phyloP scores from a whole-genome alignment of 2,888 invertebrate species.

The Drosophila neotestacea region DNA sequence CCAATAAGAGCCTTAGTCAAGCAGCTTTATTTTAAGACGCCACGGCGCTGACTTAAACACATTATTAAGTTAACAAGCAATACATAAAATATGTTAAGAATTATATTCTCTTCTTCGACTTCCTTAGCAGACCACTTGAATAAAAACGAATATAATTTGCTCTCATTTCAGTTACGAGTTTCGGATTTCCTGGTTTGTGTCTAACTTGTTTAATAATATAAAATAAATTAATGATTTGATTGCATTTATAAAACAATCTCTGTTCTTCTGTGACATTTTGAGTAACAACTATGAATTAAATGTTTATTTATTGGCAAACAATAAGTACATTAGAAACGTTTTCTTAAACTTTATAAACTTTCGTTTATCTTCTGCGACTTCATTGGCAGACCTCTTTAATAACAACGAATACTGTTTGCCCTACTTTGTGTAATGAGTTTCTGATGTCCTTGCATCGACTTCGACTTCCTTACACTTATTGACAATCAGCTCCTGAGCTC shows the following conservation, averaged over 20 bases:
- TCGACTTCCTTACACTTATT: not conserved
- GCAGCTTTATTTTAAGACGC: not conserved
- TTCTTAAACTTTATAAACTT: not conserved
- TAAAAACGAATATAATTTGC: too few species aligned
- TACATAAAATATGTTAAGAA: not conserved
- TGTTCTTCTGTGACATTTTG: too few species aligned
- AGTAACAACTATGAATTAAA: not conserved
- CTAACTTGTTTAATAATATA: too few species aligned
- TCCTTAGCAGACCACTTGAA: too few species aligned
- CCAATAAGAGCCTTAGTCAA: constrained; percentile 17
- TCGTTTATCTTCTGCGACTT: not conserved
- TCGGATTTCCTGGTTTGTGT: too few species aligned
- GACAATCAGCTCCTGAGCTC: not conserved
- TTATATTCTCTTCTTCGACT: too few species aligned
- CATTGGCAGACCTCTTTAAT: not conserved
- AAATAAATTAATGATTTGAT: too few species aligned
- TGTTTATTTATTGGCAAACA: not conserved
- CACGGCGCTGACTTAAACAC: not conserved
- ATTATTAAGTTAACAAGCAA: not conserved
- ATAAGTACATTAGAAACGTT: too few species aligned
- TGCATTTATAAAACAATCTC: too few species aligned
- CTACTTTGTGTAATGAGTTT: constrained; percentile 15
- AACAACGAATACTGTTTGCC: not conserved
- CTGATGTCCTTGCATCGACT: not conserved
- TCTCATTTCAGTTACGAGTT: too few species aligned